phyloP scores from a whole-genome alignment of 2,888 invertebrate genomes.

The Epicampocera succincta region DNA sequence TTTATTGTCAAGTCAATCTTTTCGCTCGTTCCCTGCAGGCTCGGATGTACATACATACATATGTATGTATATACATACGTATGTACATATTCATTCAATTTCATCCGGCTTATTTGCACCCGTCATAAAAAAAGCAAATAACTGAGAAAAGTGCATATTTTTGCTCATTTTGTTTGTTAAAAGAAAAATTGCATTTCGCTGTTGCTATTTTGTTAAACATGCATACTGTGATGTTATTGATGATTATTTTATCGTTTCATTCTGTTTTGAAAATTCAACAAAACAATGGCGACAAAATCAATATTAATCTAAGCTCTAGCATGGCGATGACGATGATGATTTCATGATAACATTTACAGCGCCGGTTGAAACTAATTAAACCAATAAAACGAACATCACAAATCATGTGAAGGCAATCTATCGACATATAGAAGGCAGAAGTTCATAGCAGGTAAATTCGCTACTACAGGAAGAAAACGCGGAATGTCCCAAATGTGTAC shows the following conservation, averaged over 20 bases:
- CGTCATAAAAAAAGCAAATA: neutral
- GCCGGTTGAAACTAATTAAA: no score
- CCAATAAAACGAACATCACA: neutral
- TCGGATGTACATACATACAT: slow-evolving; percentile 8
- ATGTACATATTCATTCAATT: slow-evolving; percentile 15
- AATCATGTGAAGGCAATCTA: no score
- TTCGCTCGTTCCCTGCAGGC: neutral
- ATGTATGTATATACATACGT: slow-evolving; percentile 3
- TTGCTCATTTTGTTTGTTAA: slow-evolving; percentile 28
- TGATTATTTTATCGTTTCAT: neutral
- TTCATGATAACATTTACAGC: neutral
- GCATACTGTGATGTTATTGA: slow-evolving; percentile 18
- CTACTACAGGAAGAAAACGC: no score
- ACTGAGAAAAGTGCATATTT: slow-evolving; percentile 8
- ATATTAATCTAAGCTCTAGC: slow-evolving; percentile 54
- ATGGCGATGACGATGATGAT: slow-evolving; percentile 14
- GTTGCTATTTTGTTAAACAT: slow-evolving; percentile 35
- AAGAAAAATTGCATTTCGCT: slow-evolving; percentile 44
- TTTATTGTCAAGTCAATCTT: neutral
- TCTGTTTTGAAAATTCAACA: slow-evolving; percentile 2
- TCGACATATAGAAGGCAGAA: no score
- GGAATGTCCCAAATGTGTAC: no score
- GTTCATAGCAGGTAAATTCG: no score
- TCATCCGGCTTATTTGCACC: slow-evolving; percentile 27
- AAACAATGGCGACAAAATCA: slow-evolving; percentile 51